Conservation (phyloP, 2,888 invertebrate genomes). For the Therioaphis trifolii region DNA sequence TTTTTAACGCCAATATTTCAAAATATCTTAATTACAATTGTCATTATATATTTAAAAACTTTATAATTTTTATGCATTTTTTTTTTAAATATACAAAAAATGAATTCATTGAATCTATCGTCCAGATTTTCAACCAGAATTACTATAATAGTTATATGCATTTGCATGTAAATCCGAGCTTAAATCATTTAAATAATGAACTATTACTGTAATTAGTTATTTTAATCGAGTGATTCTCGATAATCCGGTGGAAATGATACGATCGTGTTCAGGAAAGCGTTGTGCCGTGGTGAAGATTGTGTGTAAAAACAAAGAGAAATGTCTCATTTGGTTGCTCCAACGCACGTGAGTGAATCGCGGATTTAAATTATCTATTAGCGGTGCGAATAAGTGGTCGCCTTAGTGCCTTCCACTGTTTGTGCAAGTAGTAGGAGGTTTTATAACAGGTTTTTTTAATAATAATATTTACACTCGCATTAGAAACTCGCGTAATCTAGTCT, state of each 20-base stretch:
- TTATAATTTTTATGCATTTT: too few species aligned
- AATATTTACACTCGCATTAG: not conserved
- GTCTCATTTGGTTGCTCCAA: not conserved
- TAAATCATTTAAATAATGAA: too few species aligned
- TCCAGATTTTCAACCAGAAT: too few species aligned
- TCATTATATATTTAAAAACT: too few species aligned
- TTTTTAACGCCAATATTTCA: too few species aligned
- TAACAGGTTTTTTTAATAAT: slow-evolving; percentile 28
- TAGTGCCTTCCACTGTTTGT: not conserved
- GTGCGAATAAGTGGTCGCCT: not conserved
- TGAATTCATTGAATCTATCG: too few species aligned
- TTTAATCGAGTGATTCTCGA: not conserved
- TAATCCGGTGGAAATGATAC: not conserved
- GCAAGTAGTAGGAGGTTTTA: not conserved
- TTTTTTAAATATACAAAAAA: too few species aligned
- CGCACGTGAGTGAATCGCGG: not conserved
- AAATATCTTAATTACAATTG: too few species aligned
- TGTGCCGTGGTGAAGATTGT: not conserved
- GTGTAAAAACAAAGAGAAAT: not conserved
- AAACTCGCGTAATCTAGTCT: not conserved
- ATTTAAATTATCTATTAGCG: slow-evolving; percentile 3
- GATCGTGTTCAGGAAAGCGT: not conserved
- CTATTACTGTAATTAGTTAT: too few species aligned
- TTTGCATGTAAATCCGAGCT: too few species aligned
- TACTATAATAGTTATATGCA: too few species aligned